These are phyloP conservation scores for Talpa occidentalis DNA, from an alignment of 2,113 vertebrate genomes.

Conservation along the genomic window DNA sequence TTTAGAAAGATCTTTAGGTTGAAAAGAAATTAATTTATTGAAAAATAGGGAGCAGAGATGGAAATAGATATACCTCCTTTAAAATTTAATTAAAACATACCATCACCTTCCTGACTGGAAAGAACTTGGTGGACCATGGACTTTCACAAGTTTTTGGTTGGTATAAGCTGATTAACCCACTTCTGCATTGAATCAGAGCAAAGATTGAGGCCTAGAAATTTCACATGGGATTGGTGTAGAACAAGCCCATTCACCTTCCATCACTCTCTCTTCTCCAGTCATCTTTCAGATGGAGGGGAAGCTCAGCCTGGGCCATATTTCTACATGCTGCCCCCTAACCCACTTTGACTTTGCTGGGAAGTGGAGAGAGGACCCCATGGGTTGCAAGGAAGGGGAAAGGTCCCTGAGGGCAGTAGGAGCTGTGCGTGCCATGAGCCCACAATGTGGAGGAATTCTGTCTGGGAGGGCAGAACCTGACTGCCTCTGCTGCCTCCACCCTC, in stretches of 20 bases:
- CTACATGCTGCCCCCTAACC: not conserved
- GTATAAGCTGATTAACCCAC: not conserved
- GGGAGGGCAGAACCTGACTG: not conserved
- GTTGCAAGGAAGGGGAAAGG: not conserved
- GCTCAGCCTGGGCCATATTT: not conserved
- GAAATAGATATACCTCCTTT: not conserved
- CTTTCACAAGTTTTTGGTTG: not conserved
- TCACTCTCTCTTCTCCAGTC: not conserved
- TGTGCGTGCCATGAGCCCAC: not conserved
- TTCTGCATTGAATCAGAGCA: not conserved
- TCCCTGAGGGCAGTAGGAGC: not conserved
- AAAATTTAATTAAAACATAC: not conserved
- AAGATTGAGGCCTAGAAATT: not conserved
- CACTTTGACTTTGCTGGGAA: not conserved
- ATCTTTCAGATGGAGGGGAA: not conserved
- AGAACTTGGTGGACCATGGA: not conserved
- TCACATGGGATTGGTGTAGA: not conserved
- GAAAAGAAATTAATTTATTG: not conserved
- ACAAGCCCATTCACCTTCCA: too few species aligned
- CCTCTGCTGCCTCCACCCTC: too few species aligned
- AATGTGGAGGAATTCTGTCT: fast-evolving
- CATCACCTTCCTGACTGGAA: not conserved
- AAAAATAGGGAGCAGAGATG: not conserved
- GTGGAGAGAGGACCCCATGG: too few species aligned
- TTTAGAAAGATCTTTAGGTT: not conserved